Evolutionary conservation across 35 echinoderm and acorn worm genomes (phyloP), one percentile per base, ranked within the genome.

Genomic region (Nesometra sesokonis): DNA sequence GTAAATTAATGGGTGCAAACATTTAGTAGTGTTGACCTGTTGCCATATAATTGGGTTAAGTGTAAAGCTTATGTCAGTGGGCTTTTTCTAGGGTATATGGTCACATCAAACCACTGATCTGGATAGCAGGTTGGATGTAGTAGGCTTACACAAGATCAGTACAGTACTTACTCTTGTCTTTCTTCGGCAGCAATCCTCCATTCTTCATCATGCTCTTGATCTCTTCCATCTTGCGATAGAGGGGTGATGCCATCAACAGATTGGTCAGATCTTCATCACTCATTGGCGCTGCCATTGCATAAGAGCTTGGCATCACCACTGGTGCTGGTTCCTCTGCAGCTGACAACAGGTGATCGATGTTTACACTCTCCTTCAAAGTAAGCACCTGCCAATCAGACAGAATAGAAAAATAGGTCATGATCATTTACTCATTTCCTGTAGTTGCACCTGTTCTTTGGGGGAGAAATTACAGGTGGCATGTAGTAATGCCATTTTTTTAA

Each of bases 191-290:
- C 34, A 97, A 77, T 13, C 80, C 88, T 21, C 89, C 94, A 40
- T 92, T 88, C 17, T 97, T 86, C 94, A 97, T 97, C 17, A 88
- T 97, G 67, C 83, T 84, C 80, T 97, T 97, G 76, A 97, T 91
- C 43, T 97, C 95, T 8, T 40, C 92, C 46, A 97, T 84, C 46
- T 97, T 97, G 76, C 91, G 90, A 37, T 97, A 97, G 81, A 97
- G 89, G 0, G 95, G 95, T 35, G 95, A 97, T 5, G 89, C 92
- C 95, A 97, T 97, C 38, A 97, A 83, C 0, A 97, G 89, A 31
- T 86, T 90, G 21, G 95, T 90, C 47, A 97, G 40, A 78, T 97
- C 95, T 0, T 35, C 85, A 67, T 97, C 95, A 82, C 92, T 97
- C 32, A 97, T 89, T 3, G 95, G 89, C 39, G 95, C 95, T 27